Evolutionary conservation across 1,140 invertebrate genomes (phyloP).

Genomic region (Cydia splendana): DNA sequence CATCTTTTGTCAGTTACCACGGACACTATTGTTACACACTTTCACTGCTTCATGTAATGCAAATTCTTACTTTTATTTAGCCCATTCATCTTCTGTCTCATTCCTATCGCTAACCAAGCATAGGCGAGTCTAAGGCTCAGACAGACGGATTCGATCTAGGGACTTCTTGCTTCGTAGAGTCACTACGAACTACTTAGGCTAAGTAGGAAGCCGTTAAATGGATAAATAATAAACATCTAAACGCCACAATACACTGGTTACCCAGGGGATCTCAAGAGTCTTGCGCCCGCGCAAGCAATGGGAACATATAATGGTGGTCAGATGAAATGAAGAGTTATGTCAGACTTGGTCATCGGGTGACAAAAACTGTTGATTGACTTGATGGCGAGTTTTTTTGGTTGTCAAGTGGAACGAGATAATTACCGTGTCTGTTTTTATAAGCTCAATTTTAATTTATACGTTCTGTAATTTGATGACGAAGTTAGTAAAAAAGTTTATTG

Average conservation of each 20-base stretch:
- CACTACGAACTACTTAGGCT: too few species aligned
- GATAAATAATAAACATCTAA: too few species aligned
- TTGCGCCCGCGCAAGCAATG: neutral
- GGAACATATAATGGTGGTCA: neutral
- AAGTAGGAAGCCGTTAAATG: too few species aligned
- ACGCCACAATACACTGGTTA: too few species aligned
- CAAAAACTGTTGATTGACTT: slow-evolving; percentile 1
- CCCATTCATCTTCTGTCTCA: slow-evolving; percentile 6
- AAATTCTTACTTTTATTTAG: slow-evolving; percentile 27
- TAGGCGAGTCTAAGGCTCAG: too few species aligned
- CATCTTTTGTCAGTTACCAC: slow-evolving; percentile 17
- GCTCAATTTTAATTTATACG: neutral
- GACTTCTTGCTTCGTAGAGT: too few species aligned
- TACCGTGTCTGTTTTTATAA: neutral
- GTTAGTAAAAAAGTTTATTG: neutral
- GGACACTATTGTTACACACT: slow-evolving; percentile 22
- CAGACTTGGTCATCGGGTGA: neutral
- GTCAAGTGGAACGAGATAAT: slow-evolving; percentile 4
- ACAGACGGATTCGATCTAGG: too few species aligned
- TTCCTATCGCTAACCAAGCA: neutral
- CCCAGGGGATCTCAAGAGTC: neutral
- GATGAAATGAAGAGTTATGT: slow-evolving; percentile 10
- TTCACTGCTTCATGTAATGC: slow-evolving; percentile 3
- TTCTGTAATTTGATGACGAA: neutral
- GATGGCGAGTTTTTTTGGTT: slow-evolving; percentile 4